phyloP scores from a whole-genome alignment of 2,888 invertebrate species.

The Deilephila elpenor region DNA sequence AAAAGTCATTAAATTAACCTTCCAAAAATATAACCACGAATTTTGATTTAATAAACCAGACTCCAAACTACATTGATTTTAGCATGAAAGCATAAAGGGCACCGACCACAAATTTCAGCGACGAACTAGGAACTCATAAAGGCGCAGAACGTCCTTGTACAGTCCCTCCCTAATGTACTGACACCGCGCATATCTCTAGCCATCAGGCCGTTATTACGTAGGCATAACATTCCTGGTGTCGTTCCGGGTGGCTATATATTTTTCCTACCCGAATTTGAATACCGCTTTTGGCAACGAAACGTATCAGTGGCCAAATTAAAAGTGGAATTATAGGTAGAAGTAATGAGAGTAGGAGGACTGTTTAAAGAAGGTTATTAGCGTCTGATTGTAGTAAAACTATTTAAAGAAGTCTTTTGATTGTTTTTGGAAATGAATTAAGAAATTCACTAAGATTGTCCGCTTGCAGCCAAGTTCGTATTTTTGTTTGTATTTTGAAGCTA shows the following conservation, averaged over 20 bases:
- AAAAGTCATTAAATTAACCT: no score
- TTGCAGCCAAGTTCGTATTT: no score
- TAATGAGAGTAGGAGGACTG: conserved; percentile 3
- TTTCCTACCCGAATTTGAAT: conserved; percentile 18
- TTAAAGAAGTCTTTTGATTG: background rate
- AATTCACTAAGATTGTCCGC: background rate
- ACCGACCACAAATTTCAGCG: background rate
- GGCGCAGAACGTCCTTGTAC: conserved; percentile 1
- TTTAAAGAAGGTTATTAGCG: background rate
- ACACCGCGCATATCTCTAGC: conserved; percentile 1
- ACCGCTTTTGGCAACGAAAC: conserved; percentile 19
- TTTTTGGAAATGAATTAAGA: background rate
- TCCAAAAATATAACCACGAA: no score
- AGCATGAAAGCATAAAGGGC: background rate
- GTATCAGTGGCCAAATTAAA: conserved; percentile 14
- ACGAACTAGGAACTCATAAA: conserved; percentile 20
- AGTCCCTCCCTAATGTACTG: conserved; percentile 18
- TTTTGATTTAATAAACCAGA: no score
- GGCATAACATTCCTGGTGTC: background rate
- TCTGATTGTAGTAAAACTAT: background rate
- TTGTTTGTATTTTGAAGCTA: no score
- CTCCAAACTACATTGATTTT: background rate
- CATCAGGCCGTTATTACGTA: conserved; percentile 18
- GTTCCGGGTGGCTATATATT: background rate
- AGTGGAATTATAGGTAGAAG: background rate